A percentile compares a stretch with the other conserved stretches of the same genome.
Conservation (phyloP, 2,797 vertebrate genomes). For the Acanthopagrus latus region DNA sequence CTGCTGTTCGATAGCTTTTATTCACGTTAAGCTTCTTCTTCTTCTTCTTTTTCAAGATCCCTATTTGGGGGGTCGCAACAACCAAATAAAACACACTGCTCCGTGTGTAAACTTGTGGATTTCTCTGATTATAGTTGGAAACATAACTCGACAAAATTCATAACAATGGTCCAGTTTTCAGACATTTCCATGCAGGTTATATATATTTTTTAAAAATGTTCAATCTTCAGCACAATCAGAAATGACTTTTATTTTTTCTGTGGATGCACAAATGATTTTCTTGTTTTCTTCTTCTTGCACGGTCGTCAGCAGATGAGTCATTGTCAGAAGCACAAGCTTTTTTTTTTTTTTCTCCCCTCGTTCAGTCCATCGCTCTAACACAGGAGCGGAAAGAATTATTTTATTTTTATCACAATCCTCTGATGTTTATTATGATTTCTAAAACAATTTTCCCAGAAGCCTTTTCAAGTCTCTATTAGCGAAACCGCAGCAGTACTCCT, state of each 20-base stretch:
- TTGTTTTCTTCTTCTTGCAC: background rate
- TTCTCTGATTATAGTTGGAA: no score
- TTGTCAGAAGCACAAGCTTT: background rate
- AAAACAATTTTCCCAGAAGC: constrained; percentile 9
- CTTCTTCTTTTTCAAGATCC: no score
- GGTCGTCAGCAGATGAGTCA: background rate
- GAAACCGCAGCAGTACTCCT: constrained; percentile 16
- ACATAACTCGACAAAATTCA: no score
- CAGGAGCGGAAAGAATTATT: background rate
- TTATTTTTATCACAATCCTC: background rate
- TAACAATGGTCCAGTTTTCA: no score
- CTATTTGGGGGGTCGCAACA: no score
- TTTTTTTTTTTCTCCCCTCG: background rate
- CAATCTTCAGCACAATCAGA: background rate
- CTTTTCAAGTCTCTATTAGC: constrained; percentile 10
- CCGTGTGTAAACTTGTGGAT: no score
- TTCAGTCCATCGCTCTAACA: background rate
- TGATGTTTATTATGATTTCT: constrained; percentile 19
- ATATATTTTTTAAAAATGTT: no score
- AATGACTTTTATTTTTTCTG: background rate
- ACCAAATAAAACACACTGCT: no score
- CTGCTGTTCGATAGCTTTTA: no score
- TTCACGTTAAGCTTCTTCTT: no score
- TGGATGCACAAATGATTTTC: background rate
- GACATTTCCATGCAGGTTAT: no score